Evolutionary conservation across 2,113 vertebrate species (phyloP).

Genomic region (Excalfactoria chinensis): DNA sequence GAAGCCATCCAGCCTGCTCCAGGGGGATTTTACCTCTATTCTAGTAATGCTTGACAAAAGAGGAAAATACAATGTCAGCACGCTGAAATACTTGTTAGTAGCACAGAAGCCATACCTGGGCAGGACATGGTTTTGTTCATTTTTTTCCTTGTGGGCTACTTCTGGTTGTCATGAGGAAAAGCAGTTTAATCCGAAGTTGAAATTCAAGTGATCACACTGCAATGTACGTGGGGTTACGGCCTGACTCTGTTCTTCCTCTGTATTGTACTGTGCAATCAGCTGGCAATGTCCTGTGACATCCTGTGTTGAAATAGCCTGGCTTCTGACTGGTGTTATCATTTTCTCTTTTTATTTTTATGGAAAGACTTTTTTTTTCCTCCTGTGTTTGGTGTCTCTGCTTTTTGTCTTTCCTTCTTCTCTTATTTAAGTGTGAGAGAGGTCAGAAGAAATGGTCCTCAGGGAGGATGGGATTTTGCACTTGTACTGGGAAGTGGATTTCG

Average conservation of each 20-base stretch:
- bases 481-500: not conserved
- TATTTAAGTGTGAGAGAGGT: not conserved
- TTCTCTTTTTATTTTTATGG: not conserved
- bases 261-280: not conserved
- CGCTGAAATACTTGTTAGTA: not conserved
- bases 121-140: not conserved
- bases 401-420: not conserved
- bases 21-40: not conserved
- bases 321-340: not conserved
- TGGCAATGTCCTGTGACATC: not conserved
- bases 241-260: not conserved
- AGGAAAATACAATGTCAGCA: not conserved
- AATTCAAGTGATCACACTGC: not conserved
- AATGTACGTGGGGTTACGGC: not conserved
- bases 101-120: not conserved
- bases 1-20: not conserved
- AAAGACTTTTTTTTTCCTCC: not conserved
- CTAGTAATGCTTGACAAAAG: not conserved
- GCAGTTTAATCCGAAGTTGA: not conserved
- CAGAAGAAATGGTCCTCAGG: not conserved
- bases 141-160: not conserved
- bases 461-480: not conserved
- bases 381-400: not conserved
- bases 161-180: rapidly evolving
- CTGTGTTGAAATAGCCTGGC: not conserved